A percentile compares a stretch with the other conserved stretches of the same genome.
Conservation (phyloP, 2,888 invertebrate species). For the Trichacis sp. region DNA sequence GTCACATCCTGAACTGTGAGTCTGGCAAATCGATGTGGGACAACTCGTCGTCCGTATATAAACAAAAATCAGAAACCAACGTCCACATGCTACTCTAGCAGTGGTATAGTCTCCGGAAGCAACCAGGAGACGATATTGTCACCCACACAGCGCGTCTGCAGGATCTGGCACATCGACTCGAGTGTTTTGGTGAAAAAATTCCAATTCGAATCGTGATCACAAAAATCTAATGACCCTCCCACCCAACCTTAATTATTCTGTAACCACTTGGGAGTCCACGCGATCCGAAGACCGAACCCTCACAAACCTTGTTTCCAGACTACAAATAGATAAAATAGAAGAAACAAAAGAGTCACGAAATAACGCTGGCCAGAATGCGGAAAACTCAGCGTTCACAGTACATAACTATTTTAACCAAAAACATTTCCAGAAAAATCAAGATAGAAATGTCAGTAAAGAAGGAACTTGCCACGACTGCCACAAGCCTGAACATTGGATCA, state of each 20-base stretch:
- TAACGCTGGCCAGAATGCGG: not conserved
- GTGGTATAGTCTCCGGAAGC: conserved; percentile 30
- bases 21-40: conserved; percentile 51
- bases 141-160: conserved; percentile 44
- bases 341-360: conserved; percentile 14
- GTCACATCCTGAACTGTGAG: conserved; percentile 42
- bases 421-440: too few species aligned
- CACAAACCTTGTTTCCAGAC: too few species aligned
- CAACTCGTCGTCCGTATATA: conserved; percentile 45
- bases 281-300: conserved; percentile 9
- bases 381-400: not conserved
- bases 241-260: conserved; percentile 25
- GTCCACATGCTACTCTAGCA: conserved; percentile 44
- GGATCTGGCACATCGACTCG: conserved; percentile 39
- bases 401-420: too few species aligned
- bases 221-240: conserved; percentile 46
- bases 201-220: conserved; percentile 37
- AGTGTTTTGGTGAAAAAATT: conserved; percentile 28
- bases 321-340: conserved; percentile 19
- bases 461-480: not conserved
- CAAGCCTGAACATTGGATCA: not conserved
- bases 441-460: not conserved
- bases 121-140: conserved; percentile 35
- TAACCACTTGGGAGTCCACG: conserved; percentile 43
- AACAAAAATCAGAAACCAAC: too few species aligned